Evolutionary conservation across 2,113 vertebrate species (phyloP), one percentile per base, ranked within the genome.

Genomic region (Tursiops truncatus): DNA sequence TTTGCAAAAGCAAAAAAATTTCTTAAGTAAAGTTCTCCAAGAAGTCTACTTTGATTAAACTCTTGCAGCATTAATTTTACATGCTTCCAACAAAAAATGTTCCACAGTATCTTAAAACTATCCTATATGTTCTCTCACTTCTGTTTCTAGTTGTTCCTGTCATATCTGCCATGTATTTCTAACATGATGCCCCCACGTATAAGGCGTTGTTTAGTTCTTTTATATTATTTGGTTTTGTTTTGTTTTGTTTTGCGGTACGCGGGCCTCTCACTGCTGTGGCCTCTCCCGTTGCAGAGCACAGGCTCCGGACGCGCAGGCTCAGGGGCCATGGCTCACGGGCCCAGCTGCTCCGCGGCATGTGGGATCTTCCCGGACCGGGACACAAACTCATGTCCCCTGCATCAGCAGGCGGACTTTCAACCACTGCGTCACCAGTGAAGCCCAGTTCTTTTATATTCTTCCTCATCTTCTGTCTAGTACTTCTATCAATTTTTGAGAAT

Each of bases 231-330:
- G 1, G 41, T 11, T 47, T 47, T 11, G 10, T 47, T 47, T 47
- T 47, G 10, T 47, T 47, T 44, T 44, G 10, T 47, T 47, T 47
- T 47, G 44, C 1, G 2, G 9, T 47, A 47, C 10, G 0, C 0
- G 2, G 44, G 10, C 44, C 44, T 47, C 44, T 47, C 44, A 47
- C 44, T 47, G 44, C 10, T 47, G 2, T 47, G 44, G 10, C 44
- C 44, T 47, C 44, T 44, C 44, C 44, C 8, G 44, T 44, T 44
- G 44, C 8, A 0, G 44, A 44, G 44, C 44, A 10, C 8, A 44
- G 44, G 44, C 44, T 0, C 44, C 8, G 8, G 44, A 44, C 1
- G 8, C 44, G 8, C 44, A 44, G 44, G 44, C 44, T 44, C 44
- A 44, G 44, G 8, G 8, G 44, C 44, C 44, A 44, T 44, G 44